Evolutionary conservation across 1,140 invertebrate species (phyloP).

Genomic region (Leptinotarsa undecemlineata): DNA sequence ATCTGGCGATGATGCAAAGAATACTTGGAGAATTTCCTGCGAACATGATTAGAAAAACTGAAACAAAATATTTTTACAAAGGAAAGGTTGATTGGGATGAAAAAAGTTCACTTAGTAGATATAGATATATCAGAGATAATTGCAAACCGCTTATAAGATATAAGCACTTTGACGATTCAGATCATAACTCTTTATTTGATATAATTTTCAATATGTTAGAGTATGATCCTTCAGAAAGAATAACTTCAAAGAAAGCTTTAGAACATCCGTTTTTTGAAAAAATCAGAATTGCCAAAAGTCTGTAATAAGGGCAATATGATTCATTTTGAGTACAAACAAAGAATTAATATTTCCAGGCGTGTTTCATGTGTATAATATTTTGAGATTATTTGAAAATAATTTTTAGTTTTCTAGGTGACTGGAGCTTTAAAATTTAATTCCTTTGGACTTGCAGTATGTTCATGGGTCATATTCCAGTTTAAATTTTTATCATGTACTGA

Average conservation of each 20-base stretch:
- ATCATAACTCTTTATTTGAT: conserved; percentile 92
- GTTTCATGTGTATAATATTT: too few species aligned
- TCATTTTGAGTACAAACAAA: neutral
- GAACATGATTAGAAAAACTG: conserved; percentile 93
- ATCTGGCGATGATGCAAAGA: conserved; percentile 99
- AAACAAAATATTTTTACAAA: conserved; percentile 96
- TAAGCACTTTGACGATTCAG: conserved; percentile 83
- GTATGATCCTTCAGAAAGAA: conserved; percentile 90
- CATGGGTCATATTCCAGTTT: too few species aligned
- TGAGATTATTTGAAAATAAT: neutral
- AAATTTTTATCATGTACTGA: too few species aligned
- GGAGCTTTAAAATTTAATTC: neutral
- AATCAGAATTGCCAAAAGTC: neutral
- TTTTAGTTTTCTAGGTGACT: neutral
- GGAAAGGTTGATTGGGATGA: conserved; percentile 95
- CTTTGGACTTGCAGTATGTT: neutral
- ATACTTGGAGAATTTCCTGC: conserved; percentile 95
- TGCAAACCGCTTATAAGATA: conserved; percentile 95
- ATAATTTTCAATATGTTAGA: conserved; percentile 94
- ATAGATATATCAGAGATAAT: conserved; percentile 95
- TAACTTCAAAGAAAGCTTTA: conserved; percentile 86
- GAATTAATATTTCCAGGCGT: too few species aligned
- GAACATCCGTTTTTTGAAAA: conserved; percentile 90
- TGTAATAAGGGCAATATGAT: neutral
- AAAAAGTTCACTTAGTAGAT: conserved; percentile 89